Conservation (phyloP, 64 coral and sea anemone genomes). For the Catalaphyllia jardinei region DNA sequence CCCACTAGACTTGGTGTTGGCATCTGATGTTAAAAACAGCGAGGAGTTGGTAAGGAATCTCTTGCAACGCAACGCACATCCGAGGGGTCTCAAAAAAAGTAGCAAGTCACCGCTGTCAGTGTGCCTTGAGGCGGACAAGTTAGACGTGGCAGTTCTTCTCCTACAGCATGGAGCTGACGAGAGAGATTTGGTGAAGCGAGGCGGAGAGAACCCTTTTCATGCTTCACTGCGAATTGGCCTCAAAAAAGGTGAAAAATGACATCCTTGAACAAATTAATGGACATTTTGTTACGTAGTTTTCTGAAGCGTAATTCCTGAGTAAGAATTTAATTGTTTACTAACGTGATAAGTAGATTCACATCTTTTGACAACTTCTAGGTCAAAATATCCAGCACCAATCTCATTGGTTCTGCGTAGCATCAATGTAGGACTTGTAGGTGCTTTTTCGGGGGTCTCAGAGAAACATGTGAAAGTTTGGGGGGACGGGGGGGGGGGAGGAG, state of each 20-base stretch:
- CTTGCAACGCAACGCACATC: background rate
- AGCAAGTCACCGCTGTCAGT: background rate
- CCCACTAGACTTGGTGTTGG: constrained; percentile 35
- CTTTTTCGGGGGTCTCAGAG: no score
- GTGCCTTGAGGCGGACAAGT: constrained; percentile 18
- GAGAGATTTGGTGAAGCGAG: background rate
- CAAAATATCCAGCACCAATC: no score
- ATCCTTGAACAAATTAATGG: background rate
- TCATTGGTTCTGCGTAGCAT: no score
- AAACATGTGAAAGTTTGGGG: no score
- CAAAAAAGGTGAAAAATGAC: background rate
- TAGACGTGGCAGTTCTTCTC: background rate
- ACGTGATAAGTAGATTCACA: no score
- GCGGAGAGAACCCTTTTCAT: background rate
- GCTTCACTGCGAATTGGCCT: background rate
- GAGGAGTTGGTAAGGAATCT: background rate
- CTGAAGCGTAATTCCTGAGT: background rate
- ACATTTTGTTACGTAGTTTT: no score
- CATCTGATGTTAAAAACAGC: background rate
- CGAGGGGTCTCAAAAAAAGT: constrained; percentile 7
- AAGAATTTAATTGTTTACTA: no score
- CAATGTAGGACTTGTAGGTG: no score
- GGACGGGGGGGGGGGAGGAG: no score
- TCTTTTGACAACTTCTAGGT: no score
- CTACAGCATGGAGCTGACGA: constrained; percentile 19